Evolutionary conservation across 2,888 invertebrate species (phyloP).

Genomic region (Maniola hyperantus): DNA sequence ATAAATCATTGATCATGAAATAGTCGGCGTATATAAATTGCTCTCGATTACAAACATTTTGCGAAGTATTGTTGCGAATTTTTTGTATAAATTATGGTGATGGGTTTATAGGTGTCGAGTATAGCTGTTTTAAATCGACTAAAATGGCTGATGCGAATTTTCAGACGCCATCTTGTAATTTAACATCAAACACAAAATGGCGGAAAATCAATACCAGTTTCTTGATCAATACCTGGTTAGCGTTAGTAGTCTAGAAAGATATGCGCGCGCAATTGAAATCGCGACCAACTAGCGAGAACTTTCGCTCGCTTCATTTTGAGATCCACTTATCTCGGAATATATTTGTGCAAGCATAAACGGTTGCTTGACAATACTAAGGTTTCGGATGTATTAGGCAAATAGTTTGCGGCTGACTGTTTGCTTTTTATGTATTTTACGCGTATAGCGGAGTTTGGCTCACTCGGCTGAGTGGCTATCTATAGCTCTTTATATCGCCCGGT

Average conservation of each 20-base stretch:
- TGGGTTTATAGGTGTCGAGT: background rate
- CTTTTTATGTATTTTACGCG: too few relatives aligned
- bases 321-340: background rate
- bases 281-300: background rate
- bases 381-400: too few relatives aligned
- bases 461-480: too few relatives aligned
- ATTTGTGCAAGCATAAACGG: too few relatives aligned
- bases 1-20: background rate
- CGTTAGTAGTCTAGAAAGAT: background rate
- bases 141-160: background rate
- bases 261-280: constrained; percentile 5
- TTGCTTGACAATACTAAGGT: too few relatives aligned
- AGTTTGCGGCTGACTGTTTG: too few relatives aligned
- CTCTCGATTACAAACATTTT: background rate
- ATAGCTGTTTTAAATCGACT: background rate
- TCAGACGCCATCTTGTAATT: background rate
- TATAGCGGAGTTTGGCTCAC: too few relatives aligned
- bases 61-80: constrained; percentile 7
- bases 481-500: too few relatives aligned
- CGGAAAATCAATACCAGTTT: constrained; percentile 2
- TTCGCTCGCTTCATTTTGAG: background rate
- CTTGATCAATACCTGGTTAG: too few relatives aligned
- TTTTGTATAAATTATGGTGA: background rate
- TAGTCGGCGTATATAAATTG: background rate
- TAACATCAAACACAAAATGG: constrained; percentile 4